Conservation (phyloP, 2,113 vertebrate species). For the Engystomops pustulosus region DNA sequence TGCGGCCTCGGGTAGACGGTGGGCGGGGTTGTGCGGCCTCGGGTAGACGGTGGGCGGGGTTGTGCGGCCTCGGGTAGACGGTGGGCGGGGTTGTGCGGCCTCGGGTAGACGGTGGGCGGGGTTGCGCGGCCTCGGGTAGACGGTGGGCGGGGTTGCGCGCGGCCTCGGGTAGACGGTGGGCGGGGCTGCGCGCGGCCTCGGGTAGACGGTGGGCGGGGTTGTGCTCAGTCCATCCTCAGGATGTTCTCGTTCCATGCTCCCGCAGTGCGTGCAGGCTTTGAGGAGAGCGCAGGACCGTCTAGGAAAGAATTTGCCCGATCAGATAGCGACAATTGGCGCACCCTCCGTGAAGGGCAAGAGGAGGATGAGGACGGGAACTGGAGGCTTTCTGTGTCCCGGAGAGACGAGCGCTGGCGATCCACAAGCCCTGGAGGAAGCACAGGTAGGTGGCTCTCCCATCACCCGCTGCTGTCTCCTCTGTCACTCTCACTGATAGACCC, state of each 20-base stretch:
- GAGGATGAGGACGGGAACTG: slow-evolving; percentile 83
- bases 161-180: too few species aligned
- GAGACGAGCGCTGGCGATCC: slow-evolving; percentile 77
- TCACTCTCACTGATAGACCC: neutral
- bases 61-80: too few species aligned
- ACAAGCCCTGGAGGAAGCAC: slow-evolving; percentile 66
- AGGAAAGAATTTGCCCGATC: slow-evolving; percentile 88
- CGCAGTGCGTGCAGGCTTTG: slow-evolving; percentile 82
- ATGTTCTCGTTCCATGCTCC: neutral
- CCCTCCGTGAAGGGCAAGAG: slow-evolving; percentile 85
- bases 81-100: too few species aligned
- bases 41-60: too few species aligned
- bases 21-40: too few species aligned
- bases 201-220: too few species aligned
- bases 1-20: too few species aligned
- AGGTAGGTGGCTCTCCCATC: neutral
- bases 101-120: too few species aligned
- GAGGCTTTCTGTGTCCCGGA: slow-evolving; percentile 76
- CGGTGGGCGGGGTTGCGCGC: too few species aligned
- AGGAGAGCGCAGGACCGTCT: slow-evolving; percentile 73
- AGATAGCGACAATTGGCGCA: slow-evolving; percentile 93
- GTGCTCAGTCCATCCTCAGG: too few species aligned
- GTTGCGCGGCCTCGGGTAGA: too few species aligned
- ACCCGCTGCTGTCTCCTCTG: neutral
- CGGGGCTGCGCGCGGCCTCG: too few species aligned